A percentile compares a stretch with the other conserved stretches of the same genome.
Evolutionary conservation across 2,888 invertebrate species (phyloP).

Genomic region (Slavum lentiscoides): DNA sequence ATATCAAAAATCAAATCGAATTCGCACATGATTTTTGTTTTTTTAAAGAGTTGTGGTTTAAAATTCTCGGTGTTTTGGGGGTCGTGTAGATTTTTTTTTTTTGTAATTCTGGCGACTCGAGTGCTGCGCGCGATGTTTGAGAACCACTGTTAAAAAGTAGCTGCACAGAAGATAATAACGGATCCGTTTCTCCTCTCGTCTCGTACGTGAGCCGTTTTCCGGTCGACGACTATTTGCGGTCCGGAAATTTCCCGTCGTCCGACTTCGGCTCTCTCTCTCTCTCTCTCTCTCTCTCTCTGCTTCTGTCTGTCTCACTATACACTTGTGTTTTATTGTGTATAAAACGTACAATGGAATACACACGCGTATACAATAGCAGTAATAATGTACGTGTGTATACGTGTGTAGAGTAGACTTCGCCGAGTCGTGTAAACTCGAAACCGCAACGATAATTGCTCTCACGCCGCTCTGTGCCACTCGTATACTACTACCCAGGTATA

Average conservation of each 20-base stretch:
- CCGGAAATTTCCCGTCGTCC: slow-evolving; percentile 21
- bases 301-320: no score
- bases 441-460: not conserved
- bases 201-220: slow-evolving; percentile 30
- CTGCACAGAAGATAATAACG: not conserved
- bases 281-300: not conserved
- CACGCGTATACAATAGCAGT: not conserved
- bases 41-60: no score
- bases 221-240: slow-evolving; percentile 7
- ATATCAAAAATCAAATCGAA: no score
- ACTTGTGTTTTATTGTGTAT: no score
- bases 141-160: no score
- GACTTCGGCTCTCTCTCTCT: not conserved
- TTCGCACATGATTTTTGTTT: no score
- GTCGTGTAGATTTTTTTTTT: no score
- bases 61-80: no score
- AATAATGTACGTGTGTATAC: not conserved
- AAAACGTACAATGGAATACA: not conserved
- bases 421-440: not conserved
- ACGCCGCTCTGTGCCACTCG: not conserved
- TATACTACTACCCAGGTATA: no score
- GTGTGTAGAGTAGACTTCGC: not conserved
- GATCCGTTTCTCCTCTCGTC: slow-evolving; percentile 18
- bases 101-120: no score
- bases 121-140: no score